Evolutionary conservation across 2,888 invertebrate species (phyloP), one percentile per base, ranked within the genome.

Genomic region (Orchesellides sinensis): DNA sequence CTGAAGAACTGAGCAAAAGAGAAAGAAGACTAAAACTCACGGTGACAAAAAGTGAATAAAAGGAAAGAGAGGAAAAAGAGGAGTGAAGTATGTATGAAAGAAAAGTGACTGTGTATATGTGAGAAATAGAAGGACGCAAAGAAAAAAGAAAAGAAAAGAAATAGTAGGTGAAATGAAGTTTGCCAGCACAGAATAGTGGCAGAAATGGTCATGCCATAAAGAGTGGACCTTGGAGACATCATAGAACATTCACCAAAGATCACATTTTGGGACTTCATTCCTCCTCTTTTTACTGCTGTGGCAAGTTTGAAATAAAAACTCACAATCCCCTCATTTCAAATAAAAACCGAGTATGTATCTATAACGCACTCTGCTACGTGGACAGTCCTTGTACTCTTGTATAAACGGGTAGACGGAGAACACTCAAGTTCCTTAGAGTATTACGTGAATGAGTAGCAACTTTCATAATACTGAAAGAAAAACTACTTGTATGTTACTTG

Each of bases 181-280:
- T 68, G 77, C 68, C 77, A 68, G 68, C 77, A n/a, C n/a, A 21
- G 65, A 12, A 29, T 61, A 35, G 65, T 14, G 61, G 61, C 6
- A 75, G 66, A 75, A 77, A 77, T 65, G 61, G 78, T 52, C 69
- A 63, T 63, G 70, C 69, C 61, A 70, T 78, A 78, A 78, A 78
- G 49, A 63, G 61, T 54, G 40, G 49, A 78, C 69, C 78, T 78
- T 52, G 23, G 78, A 78, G 78, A 69, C 78, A 63, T 63, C 78
- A 74, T 69, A 69, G 68, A 66, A 54, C 65, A 69, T 75, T 70
- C 70, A 65, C 56, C 49, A 65, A 73, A 68, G 72, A 66, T 73
- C 81, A 49, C 61, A 59, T 80, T 56, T 61, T 65, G 35, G 40
- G 10, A 40, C 40, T 40, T 40, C n/a, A n/a, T 14, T 40, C 40